Percentiles rank a stretch among this genome's conserved stretches.
phyloP scores from a whole-genome alignment of 1,140 invertebrate species.

The Aricia agestis region DNA sequence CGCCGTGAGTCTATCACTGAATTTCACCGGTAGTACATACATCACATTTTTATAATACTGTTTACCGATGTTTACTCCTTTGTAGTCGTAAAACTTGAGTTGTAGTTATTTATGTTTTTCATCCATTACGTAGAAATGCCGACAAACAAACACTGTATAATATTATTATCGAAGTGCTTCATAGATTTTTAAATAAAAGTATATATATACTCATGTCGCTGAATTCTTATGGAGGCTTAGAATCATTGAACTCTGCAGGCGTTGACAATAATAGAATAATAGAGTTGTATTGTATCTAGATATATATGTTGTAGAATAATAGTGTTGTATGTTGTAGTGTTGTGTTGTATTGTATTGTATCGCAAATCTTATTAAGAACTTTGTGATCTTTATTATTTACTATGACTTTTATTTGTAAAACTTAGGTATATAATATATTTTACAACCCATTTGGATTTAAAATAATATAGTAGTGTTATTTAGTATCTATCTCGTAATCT shows the following conservation, averaged over 20 bases:
- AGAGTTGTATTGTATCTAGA: neutral
- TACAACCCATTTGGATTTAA: neutral
- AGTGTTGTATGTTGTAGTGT: too few relatives aligned
- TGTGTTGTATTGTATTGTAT: too few relatives aligned
- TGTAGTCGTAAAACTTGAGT: neutral
- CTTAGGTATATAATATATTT: neutral
- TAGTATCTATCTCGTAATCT: too few relatives aligned
- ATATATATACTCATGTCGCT: neutral
- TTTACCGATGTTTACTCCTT: slow-evolving; percentile 10
- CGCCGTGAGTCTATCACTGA: too few relatives aligned
- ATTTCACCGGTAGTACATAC: neutral
- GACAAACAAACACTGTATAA: slow-evolving; percentile 12
- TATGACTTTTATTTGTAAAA: neutral
- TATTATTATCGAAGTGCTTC: slow-evolving; percentile 6
- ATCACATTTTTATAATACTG: slow-evolving; percentile 13
- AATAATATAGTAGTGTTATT: too few relatives aligned
- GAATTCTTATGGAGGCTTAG: slow-evolving; percentile 8
- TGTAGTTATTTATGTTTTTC: slow-evolving; percentile 13
- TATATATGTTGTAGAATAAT: too few relatives aligned
- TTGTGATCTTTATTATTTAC: neutral
- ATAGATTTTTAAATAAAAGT: slow-evolving; percentile 12
- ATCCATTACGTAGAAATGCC: slow-evolving; percentile 13
- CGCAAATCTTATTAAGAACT: neutral
- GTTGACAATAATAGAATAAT: neutral
- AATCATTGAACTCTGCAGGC: slow-evolving; percentile 3